Base-by-base conservation (phyloP, 2,888 invertebrate genomes). In the Eugnorisma glareosa region DNA sequence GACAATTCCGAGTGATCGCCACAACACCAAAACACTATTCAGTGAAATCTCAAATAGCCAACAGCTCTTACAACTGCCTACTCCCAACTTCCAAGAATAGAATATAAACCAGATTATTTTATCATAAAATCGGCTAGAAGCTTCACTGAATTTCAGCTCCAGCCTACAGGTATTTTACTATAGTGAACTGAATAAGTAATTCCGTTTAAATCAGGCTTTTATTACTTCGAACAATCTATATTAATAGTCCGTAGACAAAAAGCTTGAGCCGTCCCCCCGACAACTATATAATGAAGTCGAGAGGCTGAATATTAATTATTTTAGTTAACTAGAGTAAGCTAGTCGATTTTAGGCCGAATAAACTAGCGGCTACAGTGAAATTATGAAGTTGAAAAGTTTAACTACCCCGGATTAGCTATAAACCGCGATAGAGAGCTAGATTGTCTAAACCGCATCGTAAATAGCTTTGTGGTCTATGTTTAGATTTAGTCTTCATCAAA, bases 301-400 rank as follows among this genome's bases (percentile, higher is more conserved):
- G 80, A 78, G 83, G 70, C 72, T 83, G 80, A 86, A 86, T 86
- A 86, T 86, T 86, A 86, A 86, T 85, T 83, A 83, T 73, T 67
- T 86, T 81, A 79, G 80, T 86, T 80, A 85, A 86, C 78, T 79
- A 77, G 68, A 80, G 72, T 84, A 75, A 83, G 51, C 71, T 63
- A 74, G 66, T 72, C 40, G n/a, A 66, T 83, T 84, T 84, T 69
- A 74, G 77, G 72, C 75, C 54, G 37, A 77, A 83, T 83, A 79
- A 83, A 86, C 80, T 79, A 76, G 51, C 66, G 40, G 66, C 61
- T 74, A 80, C 84, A 67, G 21, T 86, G 68, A 80, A 82, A 81
- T 86, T 82, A 79, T 80, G 48, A 75, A 82, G 72, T 84, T 69
- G 75, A 79, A 82, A 76, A 75, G 77, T 79, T 79, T 73, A 5